Percentiles rank a stretch among this genome's conserved stretches.
phyloP scores from a whole-genome alignment of 2,113 vertebrate species.

The Mungos mungo region DNA sequence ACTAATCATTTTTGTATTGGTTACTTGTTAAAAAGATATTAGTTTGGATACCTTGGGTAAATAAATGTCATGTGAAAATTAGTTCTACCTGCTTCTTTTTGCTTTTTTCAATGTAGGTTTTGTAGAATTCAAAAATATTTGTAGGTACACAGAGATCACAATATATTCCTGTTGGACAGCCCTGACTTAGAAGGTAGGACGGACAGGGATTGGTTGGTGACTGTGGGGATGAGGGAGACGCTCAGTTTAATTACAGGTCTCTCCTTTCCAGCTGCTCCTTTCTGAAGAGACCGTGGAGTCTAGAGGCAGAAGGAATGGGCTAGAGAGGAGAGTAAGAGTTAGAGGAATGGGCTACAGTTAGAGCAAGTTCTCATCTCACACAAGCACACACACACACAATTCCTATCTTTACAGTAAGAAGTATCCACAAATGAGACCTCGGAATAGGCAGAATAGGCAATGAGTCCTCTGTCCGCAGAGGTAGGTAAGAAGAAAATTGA shows the following conservation, averaged over 20 bases:
- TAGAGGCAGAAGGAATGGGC: not conserved
- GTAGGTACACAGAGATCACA: not conserved
- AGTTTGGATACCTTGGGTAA: not conserved
- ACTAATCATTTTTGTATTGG: not conserved
- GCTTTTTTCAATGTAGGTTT: not conserved
- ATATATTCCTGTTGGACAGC: not conserved
- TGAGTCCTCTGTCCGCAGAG: not conserved
- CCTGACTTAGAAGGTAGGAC: not conserved
- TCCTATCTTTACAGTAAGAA: not conserved
- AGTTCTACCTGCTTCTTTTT: not conserved
- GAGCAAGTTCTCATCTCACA: not conserved
- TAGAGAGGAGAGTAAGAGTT: not conserved
- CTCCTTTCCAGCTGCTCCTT: not conserved
- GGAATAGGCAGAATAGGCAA: not conserved
- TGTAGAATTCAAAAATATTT: not conserved
- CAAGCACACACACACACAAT: not conserved
- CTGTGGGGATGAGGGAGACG: not conserved
- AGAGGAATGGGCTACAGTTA: not conserved
- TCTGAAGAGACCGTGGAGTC: not conserved
- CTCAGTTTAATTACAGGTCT: not conserved
- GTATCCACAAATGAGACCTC: not conserved
- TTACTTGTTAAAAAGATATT: slow-evolving; percentile 22
- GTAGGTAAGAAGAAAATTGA: not conserved
- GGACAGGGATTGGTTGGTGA: not conserved
- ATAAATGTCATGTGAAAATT: not conserved